Base-by-base conservation (phyloP, 2,113 vertebrate species). In the Eptesicus fuscus region DNA sequence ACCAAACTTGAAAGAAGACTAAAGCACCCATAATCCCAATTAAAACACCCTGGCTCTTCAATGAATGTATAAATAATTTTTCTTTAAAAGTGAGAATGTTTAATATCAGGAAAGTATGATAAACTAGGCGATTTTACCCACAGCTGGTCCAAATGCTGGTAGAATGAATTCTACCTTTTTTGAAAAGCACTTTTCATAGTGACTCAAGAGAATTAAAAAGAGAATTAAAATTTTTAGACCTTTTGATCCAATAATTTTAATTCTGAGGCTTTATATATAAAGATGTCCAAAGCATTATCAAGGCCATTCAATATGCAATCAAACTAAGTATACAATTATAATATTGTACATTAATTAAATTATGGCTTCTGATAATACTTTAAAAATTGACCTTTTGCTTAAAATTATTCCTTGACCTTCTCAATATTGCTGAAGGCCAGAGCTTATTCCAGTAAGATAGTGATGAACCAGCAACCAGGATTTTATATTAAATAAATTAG, bases 171-270 rank as follows among this genome's bases (percentile, higher is more conserved):
- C 23, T 94, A 51, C 56, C n/a, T 22, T 94, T 95, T 94, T 74
- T 40, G 37, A 22, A 82, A 95, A 91, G 22, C 1, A 35, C 13
- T 82, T 89, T 70, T 35, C 61, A 82, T n/a, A 90, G 77, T 77
- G 44, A 91, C n/a, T 71, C 32, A 79, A 76, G 44, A 83, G 9
- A 30, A 82, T 77, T 85, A 92, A 74, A 25, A 79, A 76, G 44
- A 83, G 9, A 30, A 82, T 77, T 85, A 92, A 74, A 25, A 51
- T 61, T 22, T 89, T 77, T 28, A 70, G 51, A 63, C 11, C 5
- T 35, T 95, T 73, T 78, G 44, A 86, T 59, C 23, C 91, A 93
- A 40, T 78, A 73, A 73, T 65, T 74, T 40, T 83, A 77, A 88
- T 69, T 88, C 7, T 84, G 40, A 37, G n/a, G 20, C 30, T 86